Percentiles rank a stretch among this genome's conserved stretches.
Conservation (phyloP, 2,888 invertebrate species). For the Eudasyphora cyanicolor region DNA sequence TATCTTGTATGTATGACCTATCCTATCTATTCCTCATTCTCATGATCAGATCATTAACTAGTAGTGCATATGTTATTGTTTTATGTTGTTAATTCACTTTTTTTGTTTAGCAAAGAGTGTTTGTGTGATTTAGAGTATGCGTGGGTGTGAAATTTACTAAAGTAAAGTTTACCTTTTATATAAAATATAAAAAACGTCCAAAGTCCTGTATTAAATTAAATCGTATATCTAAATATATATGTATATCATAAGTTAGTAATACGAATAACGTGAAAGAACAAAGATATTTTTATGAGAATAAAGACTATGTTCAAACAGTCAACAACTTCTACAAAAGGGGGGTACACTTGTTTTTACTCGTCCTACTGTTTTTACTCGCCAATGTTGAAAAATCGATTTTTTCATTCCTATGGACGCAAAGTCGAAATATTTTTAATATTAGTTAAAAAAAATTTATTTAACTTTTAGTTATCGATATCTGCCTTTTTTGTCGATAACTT, state of each 20-base stretch:
- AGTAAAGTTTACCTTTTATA: neutral
- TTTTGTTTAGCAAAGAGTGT: neutral
- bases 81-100: neutral
- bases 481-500: too few relatives aligned
- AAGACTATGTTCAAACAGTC: neutral
- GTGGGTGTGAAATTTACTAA: neutral
- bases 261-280: slow-evolving; percentile 11
- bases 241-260: slow-evolving; percentile 38
- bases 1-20: too few relatives aligned
- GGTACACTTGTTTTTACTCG: neutral
- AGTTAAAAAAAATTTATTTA: too few relatives aligned
- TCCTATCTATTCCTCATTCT: neutral
- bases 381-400: too few relatives aligned
- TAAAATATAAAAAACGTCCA: neutral
- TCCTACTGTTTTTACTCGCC: neutral
- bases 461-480: too few relatives aligned
- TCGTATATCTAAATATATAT: too few relatives aligned
- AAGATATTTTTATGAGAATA: slow-evolving; percentile 20
- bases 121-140: neutral
- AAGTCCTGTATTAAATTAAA: slow-evolving; percentile 21
- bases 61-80: neutral
- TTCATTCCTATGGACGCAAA: too few relatives aligned
- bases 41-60: neutral
- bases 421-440: too few relatives aligned
- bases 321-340: neutral